Base-by-base conservation (phyloP, 2,888 invertebrate species). In the Cataglyphis livida region DNA sequence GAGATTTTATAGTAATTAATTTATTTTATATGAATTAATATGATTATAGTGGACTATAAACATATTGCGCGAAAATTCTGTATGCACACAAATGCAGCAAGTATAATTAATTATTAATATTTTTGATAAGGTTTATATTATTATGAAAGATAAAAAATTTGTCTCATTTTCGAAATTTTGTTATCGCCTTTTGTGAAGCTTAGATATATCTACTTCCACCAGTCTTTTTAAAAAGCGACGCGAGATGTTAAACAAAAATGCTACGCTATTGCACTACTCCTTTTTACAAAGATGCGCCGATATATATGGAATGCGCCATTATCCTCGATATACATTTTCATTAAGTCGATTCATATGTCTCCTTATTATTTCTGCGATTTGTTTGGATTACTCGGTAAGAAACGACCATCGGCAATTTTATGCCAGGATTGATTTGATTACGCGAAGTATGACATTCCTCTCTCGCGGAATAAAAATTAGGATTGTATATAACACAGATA, bases 231-330 rank as follows among this genome's bases (percentile, higher is more conserved):
- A 79, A 18, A 78, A 70, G 71, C 71, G 59, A 21, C 41, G 32
- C 32, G 59, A n/a, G 25, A 66, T 57, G 48, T 82, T 59, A 81
- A 84, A 87, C 51, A 68, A 84, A 62, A 71, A 76, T 81, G 74
- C 85, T 89, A 87, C 82, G 82, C 88, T 89, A 89, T 89, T 89
- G 89, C 90, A 89, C 90, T 88, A 90, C 89, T 85, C 89, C 84
- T 89, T 90, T 90, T 89, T 89, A 90, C 90, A 90, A 74, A 84
- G 79, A 81, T 54, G 44, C 81, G 95, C 96, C 96, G 12, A 76
- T 51, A 68, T 68, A 28, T 38, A 38, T 4, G 28, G 7, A 15
- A 59, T 12, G 21, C 59, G 57, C 32, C 70, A 44, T 59, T 70
- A 70, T 35, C 35, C 44, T 35, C 35, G 41, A 70, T 78, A 78